These are phyloP conservation scores for Aethes cnicana DNA, from an alignment of 2,888 invertebrate species.

Conservation along the genomic window DNA sequence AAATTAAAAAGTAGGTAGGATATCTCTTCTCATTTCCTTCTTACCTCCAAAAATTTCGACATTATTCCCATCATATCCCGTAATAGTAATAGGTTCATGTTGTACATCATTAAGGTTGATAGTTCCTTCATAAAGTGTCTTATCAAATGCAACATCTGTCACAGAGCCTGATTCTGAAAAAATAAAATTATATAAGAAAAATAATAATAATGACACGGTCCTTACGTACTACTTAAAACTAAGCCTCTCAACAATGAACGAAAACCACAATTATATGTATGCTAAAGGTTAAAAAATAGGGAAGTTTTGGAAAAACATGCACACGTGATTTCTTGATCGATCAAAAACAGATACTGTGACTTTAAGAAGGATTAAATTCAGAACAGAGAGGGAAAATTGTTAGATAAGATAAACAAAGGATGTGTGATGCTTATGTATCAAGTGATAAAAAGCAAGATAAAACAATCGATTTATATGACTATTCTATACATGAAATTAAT, in stretches of 20 bases:
- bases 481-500: too few species aligned
- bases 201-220: neutral
- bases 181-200: neutral
- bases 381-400: too few species aligned
- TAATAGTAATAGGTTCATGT: constrained; percentile 57
- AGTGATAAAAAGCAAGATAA: too few species aligned
- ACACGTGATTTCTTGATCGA: too few species aligned
- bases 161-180: constrained; percentile 27
- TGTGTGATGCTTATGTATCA: too few species aligned
- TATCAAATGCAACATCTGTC: constrained; percentile 48
- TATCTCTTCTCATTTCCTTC: neutral
- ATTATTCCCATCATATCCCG: constrained; percentile 45
- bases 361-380: too few species aligned
- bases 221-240: constrained; percentile 7
- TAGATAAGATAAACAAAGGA: too few species aligned
- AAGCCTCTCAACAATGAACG: constrained; percentile 35
- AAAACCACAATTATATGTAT: constrained; percentile 47
- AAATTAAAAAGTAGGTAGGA: neutral
- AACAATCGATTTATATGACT: too few species aligned
- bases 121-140: constrained; percentile 55
- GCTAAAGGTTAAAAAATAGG: neutral
- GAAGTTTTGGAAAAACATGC: neutral
- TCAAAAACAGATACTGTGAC: too few species aligned
- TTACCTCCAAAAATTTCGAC: constrained; percentile 58
- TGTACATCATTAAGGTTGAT: constrained; percentile 43